A percentile compares a stretch with the other conserved stretches of the same genome.
Evolutionary conservation across 2,888 invertebrate species (phyloP).

Genomic region (Acanthosepion lycidas): DNA sequence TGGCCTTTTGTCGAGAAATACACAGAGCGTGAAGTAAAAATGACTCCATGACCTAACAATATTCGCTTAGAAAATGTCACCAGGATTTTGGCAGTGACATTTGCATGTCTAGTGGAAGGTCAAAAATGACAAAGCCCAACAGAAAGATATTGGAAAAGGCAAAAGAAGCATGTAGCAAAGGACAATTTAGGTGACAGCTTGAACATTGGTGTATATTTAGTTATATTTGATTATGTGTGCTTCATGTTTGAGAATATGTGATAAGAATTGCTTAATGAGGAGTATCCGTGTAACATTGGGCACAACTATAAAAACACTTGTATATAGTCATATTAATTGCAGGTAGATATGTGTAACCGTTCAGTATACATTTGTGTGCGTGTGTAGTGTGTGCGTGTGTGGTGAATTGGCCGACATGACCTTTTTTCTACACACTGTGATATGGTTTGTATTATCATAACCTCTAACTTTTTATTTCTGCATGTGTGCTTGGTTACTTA

Average conservation of each 20-base stretch:
- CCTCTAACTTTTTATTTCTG: too few species aligned
- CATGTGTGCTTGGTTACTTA: too few species aligned
- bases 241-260: background rate
- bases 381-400: too few species aligned
- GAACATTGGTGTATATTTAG: background rate
- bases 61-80: background rate
- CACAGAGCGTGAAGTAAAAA: background rate
- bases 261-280: background rate
- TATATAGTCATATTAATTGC: too few species aligned
- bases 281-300: too few species aligned
- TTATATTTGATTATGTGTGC: background rate
- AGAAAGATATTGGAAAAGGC: background rate
- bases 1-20: slow-evolving; percentile 9
- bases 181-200: background rate
- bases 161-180: background rate
- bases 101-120: background rate
- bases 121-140: background rate
- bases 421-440: too few species aligned
- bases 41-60: background rate
- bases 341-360: too few species aligned
- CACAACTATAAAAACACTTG: too few species aligned
- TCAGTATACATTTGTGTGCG: too few species aligned
- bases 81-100: slow-evolving; percentile 20
- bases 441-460: too few species aligned
- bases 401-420: too few species aligned